phyloP scores from a whole-genome alignment of 2,888 invertebrate genomes.

The Dicycla oo region DNA sequence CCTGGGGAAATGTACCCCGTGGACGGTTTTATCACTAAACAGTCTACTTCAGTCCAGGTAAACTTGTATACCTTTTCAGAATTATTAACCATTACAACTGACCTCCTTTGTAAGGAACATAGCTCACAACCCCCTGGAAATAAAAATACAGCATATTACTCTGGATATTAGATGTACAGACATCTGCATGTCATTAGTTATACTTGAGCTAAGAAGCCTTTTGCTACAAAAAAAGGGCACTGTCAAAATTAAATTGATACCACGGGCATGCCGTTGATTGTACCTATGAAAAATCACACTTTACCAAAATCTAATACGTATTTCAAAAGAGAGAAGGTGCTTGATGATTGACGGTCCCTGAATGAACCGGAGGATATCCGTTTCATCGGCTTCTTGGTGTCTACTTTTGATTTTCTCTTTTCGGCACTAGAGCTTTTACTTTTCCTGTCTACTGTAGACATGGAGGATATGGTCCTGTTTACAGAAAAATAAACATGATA shows the following conservation, averaged over 20 bases:
- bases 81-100: slow-evolving; percentile 85
- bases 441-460: slow-evolving; percentile 78
- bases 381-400: slow-evolving; percentile 72
- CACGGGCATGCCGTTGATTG: neutral
- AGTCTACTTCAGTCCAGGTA: slow-evolving; percentile 78
- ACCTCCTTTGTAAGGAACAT: slow-evolving; percentile 77
- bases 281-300: slow-evolving; percentile 10
- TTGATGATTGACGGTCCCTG: slow-evolving; percentile 70
- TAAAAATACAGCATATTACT: slow-evolving; percentile 4
- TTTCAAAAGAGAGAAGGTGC: slow-evolving; percentile 75
- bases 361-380: slow-evolving; percentile 74
- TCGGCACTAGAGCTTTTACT: slow-evolving; percentile 73
- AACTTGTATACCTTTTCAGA: slow-evolving; percentile 87
- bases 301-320: slow-evolving; percentile 85
- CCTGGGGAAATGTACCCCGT: slow-evolving; percentile 86
- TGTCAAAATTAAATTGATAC: neutral
- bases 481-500: slow-evolving; percentile 4
- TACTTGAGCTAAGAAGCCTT: neutral
- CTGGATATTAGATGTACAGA: neutral
- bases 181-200: neutral
- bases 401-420: slow-evolving; percentile 72
- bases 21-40: slow-evolving; percentile 80
- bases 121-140: slow-evolving; percentile 84
- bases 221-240: neutral
- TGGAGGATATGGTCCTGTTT: slow-evolving; percentile 73